Base-by-base conservation (phyloP, 2,113 vertebrate species). In the Toxostoma redivivum region DNA sequence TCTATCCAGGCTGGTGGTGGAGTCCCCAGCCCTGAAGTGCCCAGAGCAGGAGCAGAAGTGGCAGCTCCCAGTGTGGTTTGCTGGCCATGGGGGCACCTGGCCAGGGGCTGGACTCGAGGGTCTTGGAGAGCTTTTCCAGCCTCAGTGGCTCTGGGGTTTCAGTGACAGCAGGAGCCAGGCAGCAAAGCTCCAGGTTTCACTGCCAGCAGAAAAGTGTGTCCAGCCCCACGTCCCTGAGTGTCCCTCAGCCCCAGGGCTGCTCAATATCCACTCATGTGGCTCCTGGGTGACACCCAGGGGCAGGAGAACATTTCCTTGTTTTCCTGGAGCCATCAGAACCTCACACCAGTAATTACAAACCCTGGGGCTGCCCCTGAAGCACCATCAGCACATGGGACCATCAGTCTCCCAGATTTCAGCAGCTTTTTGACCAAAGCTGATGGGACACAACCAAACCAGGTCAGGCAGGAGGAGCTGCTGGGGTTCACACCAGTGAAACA, bases 141-240 rank as follows among this genome's bases (percentile, higher is more conserved):
- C 58, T 11, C 44, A 3, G 1, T 3, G 58, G 7, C 44, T 47
- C 50, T 22, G 33, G 15, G 50, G 8, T 13, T 25, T 21, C 48
- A 25, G 56, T 14, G 54, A n/a, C 54, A 57, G 54, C 54, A 35
- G 72, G 37, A 44, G 16, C 48, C 57, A 24, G n/a, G 80, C 76
- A 45, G 53, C 72, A 53, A 19, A 33, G 65, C n/a, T 11, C 33
- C 45, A 20, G 38, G 33, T 10, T 27, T 15, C 47, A 22, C 15
- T 18, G n/a, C 13, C 64, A 28, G 38, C 0, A 60, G 48, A 10
- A 31, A 31, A 27, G 27, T 1, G 1, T 1, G 2, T 47, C 2
- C 13, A 89, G 61, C 61, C 58, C 45, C 14, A 24, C 44, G 45
- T 37, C 81, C 35, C 4, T 35, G 30, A 60, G 56, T 20, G 65